Conservation (phyloP, 1,140 invertebrate genomes). For the Amyelois transitella region DNA sequence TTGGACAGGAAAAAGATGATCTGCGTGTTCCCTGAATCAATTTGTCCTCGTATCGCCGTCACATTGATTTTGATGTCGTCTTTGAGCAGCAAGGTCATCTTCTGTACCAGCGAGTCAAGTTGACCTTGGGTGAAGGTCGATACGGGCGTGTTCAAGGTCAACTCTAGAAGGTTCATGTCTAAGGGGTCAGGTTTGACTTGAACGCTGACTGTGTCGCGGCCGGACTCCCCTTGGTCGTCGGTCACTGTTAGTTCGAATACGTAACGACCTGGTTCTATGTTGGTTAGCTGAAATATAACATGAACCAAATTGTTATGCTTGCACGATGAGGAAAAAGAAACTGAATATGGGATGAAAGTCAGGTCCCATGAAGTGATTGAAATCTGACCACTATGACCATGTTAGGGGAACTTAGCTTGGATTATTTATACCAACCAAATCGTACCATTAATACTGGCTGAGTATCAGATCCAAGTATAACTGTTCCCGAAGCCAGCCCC, state of each 20-base stretch:
- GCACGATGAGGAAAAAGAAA: too few relatives aligned
- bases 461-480: slow-evolving; percentile 83
- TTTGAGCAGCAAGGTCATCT: slow-evolving; percentile 84
- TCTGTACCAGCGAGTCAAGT: slow-evolving; percentile 82
- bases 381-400: too few relatives aligned
- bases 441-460: slow-evolving; percentile 85
- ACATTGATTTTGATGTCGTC: slow-evolving; percentile 80
- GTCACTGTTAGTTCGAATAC: slow-evolving; percentile 91
- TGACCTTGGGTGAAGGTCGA: slow-evolving; percentile 84
- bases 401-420: too few relatives aligned
- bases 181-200: slow-evolving; percentile 89
- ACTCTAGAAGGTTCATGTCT: slow-evolving; percentile 84
- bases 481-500: slow-evolving; percentile 88
- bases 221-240: slow-evolving; percentile 90
- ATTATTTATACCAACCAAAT: too few relatives aligned
- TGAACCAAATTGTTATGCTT: neutral
- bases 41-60: slow-evolving; percentile 77
- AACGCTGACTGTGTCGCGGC: slow-evolving; percentile 87
- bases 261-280: slow-evolving; percentile 90
- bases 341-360: too few relatives aligned
- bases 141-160: slow-evolving; percentile 84
- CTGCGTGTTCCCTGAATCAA: slow-evolving; percentile 68
- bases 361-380: too few relatives aligned
- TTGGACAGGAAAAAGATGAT: slow-evolving; percentile 69
- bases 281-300: slow-evolving; percentile 78